phyloP scores from a whole-genome alignment of 1,140 invertebrate species.

The Homarus americanus region DNA sequence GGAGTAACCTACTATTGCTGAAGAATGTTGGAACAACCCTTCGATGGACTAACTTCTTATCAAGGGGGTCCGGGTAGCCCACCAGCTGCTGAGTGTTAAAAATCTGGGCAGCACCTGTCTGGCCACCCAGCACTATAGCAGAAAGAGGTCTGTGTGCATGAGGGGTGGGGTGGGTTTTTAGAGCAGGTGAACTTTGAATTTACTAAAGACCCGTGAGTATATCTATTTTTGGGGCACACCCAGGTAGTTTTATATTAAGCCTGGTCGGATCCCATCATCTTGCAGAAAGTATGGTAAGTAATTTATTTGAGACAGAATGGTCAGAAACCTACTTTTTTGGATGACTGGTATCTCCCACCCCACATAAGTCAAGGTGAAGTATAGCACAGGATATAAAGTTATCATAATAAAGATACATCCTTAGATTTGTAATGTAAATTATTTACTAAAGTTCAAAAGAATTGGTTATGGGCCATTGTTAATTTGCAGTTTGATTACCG shows the following conservation, averaged over 20 bases:
- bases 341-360: not conserved
- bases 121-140: no score
- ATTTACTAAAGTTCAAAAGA: not conserved
- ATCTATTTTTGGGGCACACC: no score
- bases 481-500: not conserved
- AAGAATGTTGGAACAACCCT: no score
- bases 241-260: no score
- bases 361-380: not conserved
- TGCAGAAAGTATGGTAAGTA: not conserved
- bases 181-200: not conserved
- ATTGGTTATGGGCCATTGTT: not conserved
- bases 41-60: no score
- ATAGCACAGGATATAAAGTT: not conserved
- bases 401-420: not conserved
- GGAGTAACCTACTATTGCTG: no score
- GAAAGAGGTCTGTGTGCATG: no score
- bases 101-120: no score
- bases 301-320: not conserved
- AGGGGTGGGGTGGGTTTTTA: not conserved
- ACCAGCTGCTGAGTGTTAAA: no score
- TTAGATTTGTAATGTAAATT: not conserved
- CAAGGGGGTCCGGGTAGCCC: no score
- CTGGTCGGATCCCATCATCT: no score
- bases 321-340: not conserved
- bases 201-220: no score